Percentiles rank a stretch among this genome's conserved stretches.
Conservation (phyloP, 2,797 vertebrate species). For the Pipistrellus pipistrellus region DNA sequence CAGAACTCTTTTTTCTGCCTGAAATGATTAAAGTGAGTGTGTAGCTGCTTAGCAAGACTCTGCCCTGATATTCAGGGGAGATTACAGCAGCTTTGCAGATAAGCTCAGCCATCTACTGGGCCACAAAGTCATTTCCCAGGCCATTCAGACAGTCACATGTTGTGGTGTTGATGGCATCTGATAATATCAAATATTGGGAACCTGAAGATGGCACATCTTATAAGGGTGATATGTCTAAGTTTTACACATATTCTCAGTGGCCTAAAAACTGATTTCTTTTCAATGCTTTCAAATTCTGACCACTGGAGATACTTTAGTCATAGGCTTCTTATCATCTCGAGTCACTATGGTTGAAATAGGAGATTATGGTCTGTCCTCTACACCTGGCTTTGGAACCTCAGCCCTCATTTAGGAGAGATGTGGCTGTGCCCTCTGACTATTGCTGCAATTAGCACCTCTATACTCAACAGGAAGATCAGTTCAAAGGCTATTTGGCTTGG, state of each 20-base stretch:
- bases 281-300: constrained; percentile 32
- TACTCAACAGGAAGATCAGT: neutral
- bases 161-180: neutral
- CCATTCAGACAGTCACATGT: neutral
- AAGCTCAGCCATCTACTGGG: constrained; percentile 61
- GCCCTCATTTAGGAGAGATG: neutral
- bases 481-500: constrained; percentile 4
- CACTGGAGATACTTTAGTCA: neutral
- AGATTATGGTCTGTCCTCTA: neutral
- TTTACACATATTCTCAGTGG: constrained; percentile 21
- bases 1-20: neutral
- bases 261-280: constrained; percentile 16
- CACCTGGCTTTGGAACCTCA: constrained; percentile 15
- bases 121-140: constrained; percentile 38
- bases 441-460: neutral
- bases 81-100: constrained; percentile 66
- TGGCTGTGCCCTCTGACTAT: neutral
- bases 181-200: neutral
- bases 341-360: neutral
- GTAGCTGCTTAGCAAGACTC: constrained; percentile 50
- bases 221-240: neutral
- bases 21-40: constrained; percentile 63
- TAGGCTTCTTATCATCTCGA: neutral
- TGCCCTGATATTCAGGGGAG: constrained; percentile 56
- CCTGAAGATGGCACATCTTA: constrained; percentile 11